Base-by-base conservation (phyloP, 1,140 invertebrate species). In the Drosophila guanche region DNA sequence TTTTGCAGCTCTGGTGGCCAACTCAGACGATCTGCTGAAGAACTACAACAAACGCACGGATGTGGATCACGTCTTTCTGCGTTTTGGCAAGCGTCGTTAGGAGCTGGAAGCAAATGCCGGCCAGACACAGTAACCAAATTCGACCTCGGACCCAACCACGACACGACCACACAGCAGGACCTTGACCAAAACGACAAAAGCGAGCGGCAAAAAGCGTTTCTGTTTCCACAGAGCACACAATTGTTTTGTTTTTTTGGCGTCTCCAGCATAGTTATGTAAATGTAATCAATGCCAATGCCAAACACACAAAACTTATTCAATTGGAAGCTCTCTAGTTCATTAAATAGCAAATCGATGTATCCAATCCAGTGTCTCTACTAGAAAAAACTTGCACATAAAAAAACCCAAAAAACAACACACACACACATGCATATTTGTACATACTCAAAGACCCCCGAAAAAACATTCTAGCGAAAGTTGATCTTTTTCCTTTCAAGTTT, bases 31-130 rank as follows among this genome's bases (percentile, higher is more conserved):
- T 54, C 52, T 91, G 41, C 16, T 85, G 27, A 78, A 77, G 43
- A 90, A 90, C 75, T 93, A 93, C 50, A 94, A 94, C 6, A 96
- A 96, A 76, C 93, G 95, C 57, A 95, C 95, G 79, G 95, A 96
- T 90, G 94, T 95, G 50, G 95, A 96, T 80, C 95, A 96, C 76
- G 95, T 96, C 43, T 96, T 96, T 79, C 92, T 96, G 66, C 93
- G 95, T 76, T 96, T 96, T 68, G 95, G 95, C 58, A 93, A 94
- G 88, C 93, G 95, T 62, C 90, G 90, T 85, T 91, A 91, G 79
- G 48, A 7, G 47, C 14, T n/a, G 37, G 0, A 2, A 22, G 10
- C 23, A 20, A 20, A 20, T 8, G 3, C 25, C 54, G 41, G 41
- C 40, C 25, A 23, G 10, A 10, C 33, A 10, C 33, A 37, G 33